Base-by-base conservation (phyloP, 2,888 invertebrate genomes). In the Melanotus villosus region DNA sequence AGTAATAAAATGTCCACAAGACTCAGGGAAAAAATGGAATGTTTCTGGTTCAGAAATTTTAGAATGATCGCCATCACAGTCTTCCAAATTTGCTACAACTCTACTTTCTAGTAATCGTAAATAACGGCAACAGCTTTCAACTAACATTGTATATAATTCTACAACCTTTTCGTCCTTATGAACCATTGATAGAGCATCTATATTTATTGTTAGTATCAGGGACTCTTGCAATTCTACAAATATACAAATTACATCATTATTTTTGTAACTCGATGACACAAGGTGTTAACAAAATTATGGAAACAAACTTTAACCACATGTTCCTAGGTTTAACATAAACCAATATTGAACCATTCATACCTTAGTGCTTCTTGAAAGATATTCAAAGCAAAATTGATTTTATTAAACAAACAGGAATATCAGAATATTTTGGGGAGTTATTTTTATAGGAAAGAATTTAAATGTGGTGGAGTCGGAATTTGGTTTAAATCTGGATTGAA, bases 1-100 rank as follows among this genome's bases (percentile, higher is more conserved):
- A 7, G 94, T 93, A 16, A 96, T 82, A 77, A 94, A 92, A 83
- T 95, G 94, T 0, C 93, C 92, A 77, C 92, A 88, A 72, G 89
- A 89, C 71, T 85, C 82, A 9, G 93, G 92, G 73, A 90, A 89
- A 81, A 93, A 96, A 82, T 96, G 96, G 81, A 90, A 90, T 45
- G 91, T 89, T 83, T 90, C 88, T 12, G 93, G 91, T 59, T 89
- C 74, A 19, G 85, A 74, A 76, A 81, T 75, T 77, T 71, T 68
- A 16, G 73, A 56, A 34, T 71, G 70, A 54, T 77, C 75, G 9
- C 74, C 76, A 34, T 75, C 75, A 54, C 71, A 67, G 30, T 78
- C 75, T 64, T 80, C 70, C 43, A 91, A 82, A 80, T 90, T 89
- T 75, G 88, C 88, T 21, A 89, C 82, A 50, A 93, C 84, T 21